Conservation (phyloP, 2,113 vertebrate genomes). For the Otis tarda region DNA sequence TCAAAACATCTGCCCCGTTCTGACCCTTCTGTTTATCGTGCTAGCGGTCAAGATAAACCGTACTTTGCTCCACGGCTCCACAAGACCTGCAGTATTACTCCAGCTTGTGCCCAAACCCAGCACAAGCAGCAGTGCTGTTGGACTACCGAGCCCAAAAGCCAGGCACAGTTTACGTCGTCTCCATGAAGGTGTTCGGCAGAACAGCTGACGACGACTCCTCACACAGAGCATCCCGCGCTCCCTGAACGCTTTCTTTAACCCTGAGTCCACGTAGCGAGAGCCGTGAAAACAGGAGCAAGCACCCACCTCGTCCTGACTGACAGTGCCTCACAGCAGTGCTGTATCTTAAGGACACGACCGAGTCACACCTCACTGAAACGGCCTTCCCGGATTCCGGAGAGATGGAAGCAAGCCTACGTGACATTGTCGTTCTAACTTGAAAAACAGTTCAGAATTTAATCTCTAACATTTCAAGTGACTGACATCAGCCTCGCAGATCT, state of each 20-base stretch:
- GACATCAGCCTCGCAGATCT: not conserved
- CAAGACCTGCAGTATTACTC: fast-evolving
- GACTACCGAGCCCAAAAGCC: not conserved
- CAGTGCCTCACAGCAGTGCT: not conserved
- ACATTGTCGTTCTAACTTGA: too few species aligned
- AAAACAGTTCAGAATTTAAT: not conserved
- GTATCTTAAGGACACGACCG: not conserved
- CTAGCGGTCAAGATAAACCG: not conserved
- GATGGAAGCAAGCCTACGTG: fast-evolving
- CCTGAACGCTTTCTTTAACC: too few species aligned
- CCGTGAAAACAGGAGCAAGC: not conserved
- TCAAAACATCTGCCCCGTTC: not conserved
- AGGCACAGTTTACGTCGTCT: too few species aligned
- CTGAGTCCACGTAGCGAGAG: fast-evolving
- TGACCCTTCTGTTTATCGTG: not conserved
- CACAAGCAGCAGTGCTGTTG: fast-evolving
- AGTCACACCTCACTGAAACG: too few species aligned
- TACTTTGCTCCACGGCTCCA: not conserved
- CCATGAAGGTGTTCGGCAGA: fast-evolving
- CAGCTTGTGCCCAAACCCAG: not conserved
- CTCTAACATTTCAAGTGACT: not conserved
- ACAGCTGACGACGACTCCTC: not conserved
- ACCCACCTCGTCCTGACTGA: not conserved
- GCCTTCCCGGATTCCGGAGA: fast-evolving
- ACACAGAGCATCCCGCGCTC: fast-evolving